phyloP scores from a whole-genome alignment of 2,113 vertebrate species.

The Neogale vison region DNA sequence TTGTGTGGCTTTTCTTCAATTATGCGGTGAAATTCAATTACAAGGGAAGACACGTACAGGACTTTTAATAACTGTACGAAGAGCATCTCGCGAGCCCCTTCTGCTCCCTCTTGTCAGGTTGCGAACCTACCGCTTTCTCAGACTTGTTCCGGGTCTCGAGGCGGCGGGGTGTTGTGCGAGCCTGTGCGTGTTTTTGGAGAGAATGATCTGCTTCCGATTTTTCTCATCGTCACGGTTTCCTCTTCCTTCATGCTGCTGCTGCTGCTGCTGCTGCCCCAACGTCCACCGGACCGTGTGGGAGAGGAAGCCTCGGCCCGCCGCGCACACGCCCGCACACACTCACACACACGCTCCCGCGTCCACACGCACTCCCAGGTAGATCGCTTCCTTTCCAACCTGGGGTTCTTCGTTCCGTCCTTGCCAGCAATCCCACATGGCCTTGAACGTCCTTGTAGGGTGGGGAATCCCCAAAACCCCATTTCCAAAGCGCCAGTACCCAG shows the following conservation, averaged over 20 bases:
- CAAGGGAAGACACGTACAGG: conserved; percentile 63
- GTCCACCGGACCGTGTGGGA: background rate
- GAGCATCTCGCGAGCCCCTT: background rate
- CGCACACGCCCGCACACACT: rapidly evolving
- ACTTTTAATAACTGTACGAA: conserved; percentile 73
- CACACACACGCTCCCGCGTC: too few relatives aligned
- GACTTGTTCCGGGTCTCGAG: background rate
- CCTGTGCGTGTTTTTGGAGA: background rate
- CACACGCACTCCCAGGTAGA: background rate
- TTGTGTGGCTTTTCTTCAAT: conserved; percentile 80
- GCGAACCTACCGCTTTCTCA: background rate
- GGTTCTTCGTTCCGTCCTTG: background rate
- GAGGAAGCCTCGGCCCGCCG: background rate
- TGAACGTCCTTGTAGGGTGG: background rate
- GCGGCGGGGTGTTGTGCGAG: background rate
- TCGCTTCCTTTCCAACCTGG: background rate
- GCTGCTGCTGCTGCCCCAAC: background rate
- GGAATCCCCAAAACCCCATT: background rate
- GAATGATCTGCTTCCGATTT: background rate
- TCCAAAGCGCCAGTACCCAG: background rate
- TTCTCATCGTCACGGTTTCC: background rate
- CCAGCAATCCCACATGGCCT: background rate
- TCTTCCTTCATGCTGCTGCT: background rate
- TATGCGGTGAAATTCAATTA: conserved; percentile 75
- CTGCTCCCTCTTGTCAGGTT: background rate